Base-by-base conservation (phyloP, 1,140 invertebrate genomes). In the Heliconius nattereri region DNA sequence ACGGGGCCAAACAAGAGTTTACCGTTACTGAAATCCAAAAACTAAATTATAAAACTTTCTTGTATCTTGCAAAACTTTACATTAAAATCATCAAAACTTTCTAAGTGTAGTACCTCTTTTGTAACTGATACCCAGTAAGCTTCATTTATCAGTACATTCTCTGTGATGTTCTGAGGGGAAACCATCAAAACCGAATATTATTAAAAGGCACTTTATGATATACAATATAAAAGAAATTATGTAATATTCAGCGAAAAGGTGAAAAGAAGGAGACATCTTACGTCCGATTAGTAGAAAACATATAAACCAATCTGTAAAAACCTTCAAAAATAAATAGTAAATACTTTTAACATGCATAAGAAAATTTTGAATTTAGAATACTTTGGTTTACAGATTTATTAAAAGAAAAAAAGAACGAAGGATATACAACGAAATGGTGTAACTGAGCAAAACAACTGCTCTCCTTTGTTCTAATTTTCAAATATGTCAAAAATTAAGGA, bases 111-210 rank as follows among this genome's bases (percentile, higher is more conserved):
- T 96, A 98, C 98, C 97, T 98, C 97, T 97, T 97, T 96, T 95
- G 97, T 98, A 95, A 97, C 96, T 95, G 96, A 96, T 95, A 98
- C 97, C 97, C 97, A 98, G 96, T 97, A 97, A 92, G 97, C 97
- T 96, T 98, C 97, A 96, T 98, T 98, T 96, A 98, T 96, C 96
- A 98, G 97, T 95, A 98, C 97, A 96, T 97, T 96, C 96, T 98
- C 97, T 95, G 97, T 98, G 96, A 98, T 97, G 96, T 98, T 98
- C 97, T 98, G 97, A 94, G 91, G 94, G 93, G 94, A 92, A 94
- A 94, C 85, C 90, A 92, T 91, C 90, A 94, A 93, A 94, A 93
- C 90, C 89, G 89, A 92, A 84, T 88, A 89, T 92, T 92, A 94
- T 94, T 93, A 94, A 88, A 91, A 90, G 84, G 87, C 85, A 91